Evolutionary conservation across 2,888 invertebrate species (phyloP).

Genomic region (Abrostola triplasia): DNA sequence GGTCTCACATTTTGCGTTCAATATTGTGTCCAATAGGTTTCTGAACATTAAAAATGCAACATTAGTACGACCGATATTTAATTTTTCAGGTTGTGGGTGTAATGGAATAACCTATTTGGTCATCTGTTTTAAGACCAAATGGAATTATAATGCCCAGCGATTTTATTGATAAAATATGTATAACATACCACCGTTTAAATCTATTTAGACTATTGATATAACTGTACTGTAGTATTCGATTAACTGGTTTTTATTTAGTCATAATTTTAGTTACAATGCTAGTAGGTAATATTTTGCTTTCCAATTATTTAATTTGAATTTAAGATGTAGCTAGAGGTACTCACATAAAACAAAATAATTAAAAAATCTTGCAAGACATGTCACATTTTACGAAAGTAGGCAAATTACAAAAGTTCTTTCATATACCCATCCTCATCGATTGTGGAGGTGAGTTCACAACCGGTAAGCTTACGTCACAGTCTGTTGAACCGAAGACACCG

Average conservation of each 20-base stretch:
- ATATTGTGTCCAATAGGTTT: constrained; percentile 80
- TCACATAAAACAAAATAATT: not conserved
- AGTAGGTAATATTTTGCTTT: too few relatives aligned
- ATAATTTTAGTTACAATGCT: too few relatives aligned
- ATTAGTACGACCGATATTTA: not conserved
- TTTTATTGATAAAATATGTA: too few relatives aligned
- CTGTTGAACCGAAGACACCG: constrained; percentile 71
- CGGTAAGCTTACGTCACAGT: constrained; percentile 76
- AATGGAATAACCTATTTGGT: constrained; percentile 12
- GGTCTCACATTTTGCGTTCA: constrained; percentile 77
- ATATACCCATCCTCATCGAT: constrained; percentile 59
- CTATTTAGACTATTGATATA: too few relatives aligned
- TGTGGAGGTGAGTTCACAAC: constrained; percentile 61
- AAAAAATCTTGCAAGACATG: constrained; percentile 6
- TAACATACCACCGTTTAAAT: too few relatives aligned
- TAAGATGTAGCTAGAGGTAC: not conserved
- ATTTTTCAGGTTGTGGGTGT: not conserved
- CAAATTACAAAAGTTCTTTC: constrained; percentile 62
- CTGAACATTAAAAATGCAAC: constrained; percentile 60
- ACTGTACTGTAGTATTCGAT: too few relatives aligned
- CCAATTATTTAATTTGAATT: too few relatives aligned
- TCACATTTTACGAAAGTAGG: constrained; percentile 30
- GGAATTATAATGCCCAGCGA: too few relatives aligned
- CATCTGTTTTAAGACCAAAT: constrained; percentile 10
- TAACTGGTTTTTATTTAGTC: too few relatives aligned